Conservation (phyloP, 2,888 invertebrate species). For the Pristionchus exspectatus region DNA sequence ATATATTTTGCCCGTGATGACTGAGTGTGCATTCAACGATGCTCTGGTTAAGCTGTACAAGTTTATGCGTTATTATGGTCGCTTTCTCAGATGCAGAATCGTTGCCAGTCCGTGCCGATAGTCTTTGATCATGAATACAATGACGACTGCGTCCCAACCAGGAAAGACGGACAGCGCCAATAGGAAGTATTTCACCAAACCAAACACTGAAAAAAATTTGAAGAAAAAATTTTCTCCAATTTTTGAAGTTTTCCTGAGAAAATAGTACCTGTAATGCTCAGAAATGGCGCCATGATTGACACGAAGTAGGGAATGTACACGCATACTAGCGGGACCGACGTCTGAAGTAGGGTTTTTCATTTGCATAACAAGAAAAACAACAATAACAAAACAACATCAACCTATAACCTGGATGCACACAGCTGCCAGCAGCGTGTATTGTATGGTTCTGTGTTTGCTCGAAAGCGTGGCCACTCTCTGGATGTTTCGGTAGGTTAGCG, state of each 20-base stretch:
- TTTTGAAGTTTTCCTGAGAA: too few relatives aligned
- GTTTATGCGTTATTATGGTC: not conserved
- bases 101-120: not conserved
- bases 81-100: not conserved
- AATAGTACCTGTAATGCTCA: too few relatives aligned
- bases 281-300: too few relatives aligned
- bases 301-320: too few relatives aligned
- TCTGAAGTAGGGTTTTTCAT: too few relatives aligned
- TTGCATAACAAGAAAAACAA: too few relatives aligned
- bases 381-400: too few relatives aligned
- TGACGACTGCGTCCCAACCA: not conserved
- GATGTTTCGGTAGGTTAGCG: not conserved
- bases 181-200: not conserved
- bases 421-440: not conserved
- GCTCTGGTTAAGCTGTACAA: too few relatives aligned
- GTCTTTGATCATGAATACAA: not conserved
- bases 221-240: too few relatives aligned
- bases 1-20: too few relatives aligned
- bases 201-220: not conserved
- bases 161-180: not conserved
- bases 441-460: not conserved
- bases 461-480: not conserved
- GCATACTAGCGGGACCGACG: too few relatives aligned
- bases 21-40: too few relatives aligned
- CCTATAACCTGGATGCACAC: not conserved